phyloP scores from a whole-genome alignment of 2,888 invertebrate species.

The Troides oblongomaculatus region DNA sequence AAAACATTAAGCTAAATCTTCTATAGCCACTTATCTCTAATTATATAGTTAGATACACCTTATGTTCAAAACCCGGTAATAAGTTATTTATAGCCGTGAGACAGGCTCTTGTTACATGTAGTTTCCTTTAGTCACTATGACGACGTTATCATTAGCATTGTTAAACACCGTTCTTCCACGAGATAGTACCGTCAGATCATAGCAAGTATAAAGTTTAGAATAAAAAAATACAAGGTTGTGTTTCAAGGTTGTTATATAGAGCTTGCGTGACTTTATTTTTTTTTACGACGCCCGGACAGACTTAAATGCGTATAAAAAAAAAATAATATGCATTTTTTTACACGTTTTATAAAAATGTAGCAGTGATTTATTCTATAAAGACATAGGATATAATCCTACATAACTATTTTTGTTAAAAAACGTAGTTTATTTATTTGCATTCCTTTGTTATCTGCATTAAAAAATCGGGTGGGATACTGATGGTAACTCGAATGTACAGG shows the following conservation, averaged over 20 bases:
- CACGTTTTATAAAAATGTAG: neutral
- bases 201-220: slow-evolving; percentile 8
- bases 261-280: slow-evolving; percentile 6
- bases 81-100: slow-evolving; percentile 28
- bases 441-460: too few relatives aligned
- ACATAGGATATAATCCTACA: too few relatives aligned
- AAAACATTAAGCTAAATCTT: neutral
- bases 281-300: neutral
- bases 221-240: slow-evolving; percentile 19
- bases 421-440: too few relatives aligned
- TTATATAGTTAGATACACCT: slow-evolving; percentile 4
- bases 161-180: slow-evolving; percentile 25
- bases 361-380: neutral
- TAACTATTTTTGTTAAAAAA: too few relatives aligned
- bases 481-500: too few relatives aligned
- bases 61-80: slow-evolving; percentile 11
- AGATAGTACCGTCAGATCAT: slow-evolving; percentile 12
- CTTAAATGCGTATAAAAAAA: neutral
- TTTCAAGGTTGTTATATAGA: slow-evolving; percentile 22
- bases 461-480: too few relatives aligned
- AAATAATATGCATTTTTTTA: too few relatives aligned
- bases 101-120: slow-evolving; percentile 12
- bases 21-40: neutral
- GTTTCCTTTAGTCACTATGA: slow-evolving; percentile 27
- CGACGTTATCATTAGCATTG: slow-evolving; percentile 29